Conservation (phyloP, 2,113 vertebrate genomes). For the Eudorcas thomsonii region DNA sequence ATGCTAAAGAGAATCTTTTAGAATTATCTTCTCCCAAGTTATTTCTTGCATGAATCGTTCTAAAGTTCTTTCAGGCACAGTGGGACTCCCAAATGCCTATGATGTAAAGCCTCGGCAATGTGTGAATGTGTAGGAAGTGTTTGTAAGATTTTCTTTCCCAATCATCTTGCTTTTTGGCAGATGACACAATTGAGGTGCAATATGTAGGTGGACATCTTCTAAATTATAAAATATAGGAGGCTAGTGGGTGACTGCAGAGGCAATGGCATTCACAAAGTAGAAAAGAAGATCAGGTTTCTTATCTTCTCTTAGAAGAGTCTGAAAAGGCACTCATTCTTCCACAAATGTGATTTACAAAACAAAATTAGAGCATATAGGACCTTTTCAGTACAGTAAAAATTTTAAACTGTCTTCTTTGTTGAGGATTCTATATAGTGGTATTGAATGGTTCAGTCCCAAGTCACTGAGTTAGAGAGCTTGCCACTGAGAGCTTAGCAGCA, state of each 20-base stretch:
- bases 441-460: not conserved
- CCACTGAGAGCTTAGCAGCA: not conserved
- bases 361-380: not conserved
- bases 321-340: constrained; percentile 8
- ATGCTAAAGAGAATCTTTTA: not conserved
- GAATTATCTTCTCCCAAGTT: constrained; percentile 40
- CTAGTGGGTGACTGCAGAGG: constrained; percentile 46
- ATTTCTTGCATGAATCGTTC: constrained; percentile 16
- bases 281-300: constrained; percentile 43
- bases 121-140: constrained; percentile 41
- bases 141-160: constrained; percentile 45
- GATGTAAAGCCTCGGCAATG: constrained; percentile 28
- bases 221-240: constrained; percentile 76
- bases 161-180: not conserved
- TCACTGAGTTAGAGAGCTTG: not conserved
- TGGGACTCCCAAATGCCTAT: constrained; percentile 45
- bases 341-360: not conserved
- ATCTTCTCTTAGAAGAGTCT: not conserved
- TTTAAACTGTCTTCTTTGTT: not conserved
- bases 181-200: constrained; percentile 68
- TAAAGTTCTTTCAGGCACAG: constrained; percentile 57
- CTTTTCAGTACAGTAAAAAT: not conserved
- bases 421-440: not conserved
- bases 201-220: constrained; percentile 67
- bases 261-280: constrained; percentile 39